Evolutionary conservation across 1,140 invertebrate genomes (phyloP).

Genomic region (Zaprionus kolodkinae): DNA sequence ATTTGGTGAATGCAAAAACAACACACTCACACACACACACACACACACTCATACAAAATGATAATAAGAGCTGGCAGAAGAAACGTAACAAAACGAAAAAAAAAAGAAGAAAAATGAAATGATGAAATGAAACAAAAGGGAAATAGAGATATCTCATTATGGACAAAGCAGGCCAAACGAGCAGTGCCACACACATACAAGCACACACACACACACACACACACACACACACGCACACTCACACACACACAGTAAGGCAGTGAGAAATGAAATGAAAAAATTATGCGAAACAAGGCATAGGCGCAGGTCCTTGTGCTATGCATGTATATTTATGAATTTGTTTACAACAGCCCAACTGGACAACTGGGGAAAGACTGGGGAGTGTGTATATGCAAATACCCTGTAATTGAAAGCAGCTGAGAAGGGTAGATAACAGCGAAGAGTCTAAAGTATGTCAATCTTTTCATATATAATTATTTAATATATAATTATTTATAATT

Average conservation of each 20-base stretch:
- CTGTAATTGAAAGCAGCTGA: neutral
- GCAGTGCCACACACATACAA: conserved; percentile 17
- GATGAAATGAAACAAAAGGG: conserved; percentile 79
- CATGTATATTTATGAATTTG: conserved; percentile 68
- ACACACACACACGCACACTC: conserved; percentile 6
- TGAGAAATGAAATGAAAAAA: conserved; percentile 77
- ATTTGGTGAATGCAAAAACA: conserved; percentile 75
- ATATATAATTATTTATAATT: too few relatives aligned
- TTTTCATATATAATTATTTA: too few relatives aligned
- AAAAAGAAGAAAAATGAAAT: conserved; percentile 46
- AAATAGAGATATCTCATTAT: conserved; percentile 82
- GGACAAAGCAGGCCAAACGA: conserved; percentile 72
- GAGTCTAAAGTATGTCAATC: neutral
- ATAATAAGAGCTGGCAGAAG: conserved; percentile 23
- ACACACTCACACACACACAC: conserved; percentile 47
- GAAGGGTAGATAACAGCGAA: neutral
- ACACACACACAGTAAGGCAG: conserved; percentile 17
- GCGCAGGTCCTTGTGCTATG: conserved; percentile 10
- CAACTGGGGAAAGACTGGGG: conserved; percentile 33
- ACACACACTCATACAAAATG: conserved; percentile 20
- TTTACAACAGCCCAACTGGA: conserved; percentile 64
- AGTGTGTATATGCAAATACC: conserved; percentile 19
- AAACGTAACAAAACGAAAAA: conserved; percentile 27
- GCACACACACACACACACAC: conserved; percentile 1
- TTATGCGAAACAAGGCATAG: conserved; percentile 61